Percentiles rank a stretch among this genome's conserved stretches.
These are phyloP conservation scores for Melieria crassipennis DNA, from an alignment of 2,888 invertebrate genomes.

Conservation along the genomic window DNA sequence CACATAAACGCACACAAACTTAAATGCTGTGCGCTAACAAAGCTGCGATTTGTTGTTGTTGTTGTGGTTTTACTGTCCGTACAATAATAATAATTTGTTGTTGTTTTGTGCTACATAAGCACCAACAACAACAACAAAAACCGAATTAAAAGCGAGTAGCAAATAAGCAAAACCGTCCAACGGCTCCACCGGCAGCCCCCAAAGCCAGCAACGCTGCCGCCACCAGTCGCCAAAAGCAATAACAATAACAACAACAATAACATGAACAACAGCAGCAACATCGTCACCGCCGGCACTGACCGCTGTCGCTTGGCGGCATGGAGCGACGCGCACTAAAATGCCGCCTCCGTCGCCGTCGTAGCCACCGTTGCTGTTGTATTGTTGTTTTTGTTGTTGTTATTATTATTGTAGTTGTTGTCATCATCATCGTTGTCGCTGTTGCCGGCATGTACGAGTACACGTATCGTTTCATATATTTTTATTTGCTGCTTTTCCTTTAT, in stretches of 20 bases:
- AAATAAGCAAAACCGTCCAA: too few species aligned
- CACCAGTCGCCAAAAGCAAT: neutral
- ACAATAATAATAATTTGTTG: neutral
- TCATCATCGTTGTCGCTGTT: too few species aligned
- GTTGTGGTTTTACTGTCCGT: neutral
- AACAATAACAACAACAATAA: neutral
- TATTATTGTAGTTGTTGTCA: too few species aligned
- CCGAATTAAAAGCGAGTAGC: neutral
- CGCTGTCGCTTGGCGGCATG: conserved; percentile 7
- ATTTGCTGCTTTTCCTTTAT: too few species aligned
- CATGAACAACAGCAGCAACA: conserved; percentile 8
- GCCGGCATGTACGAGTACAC: too few species aligned
- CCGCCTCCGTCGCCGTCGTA: neutral
- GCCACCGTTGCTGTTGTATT: too few species aligned
- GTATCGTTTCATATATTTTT: too few species aligned
- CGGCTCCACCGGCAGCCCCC: too few species aligned
- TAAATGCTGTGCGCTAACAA: neutral
- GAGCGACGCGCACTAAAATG: neutral
- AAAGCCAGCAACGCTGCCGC: too few species aligned
- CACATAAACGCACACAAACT: neutral
- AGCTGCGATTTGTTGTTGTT: neutral
- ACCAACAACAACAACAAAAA: neutral
- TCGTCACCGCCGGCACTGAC: neutral
- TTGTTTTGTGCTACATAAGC: too few species aligned
- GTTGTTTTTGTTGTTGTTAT: too few species aligned